Conservation (phyloP, 2,113 vertebrate genomes). For the Sebastes fasciatus region DNA sequence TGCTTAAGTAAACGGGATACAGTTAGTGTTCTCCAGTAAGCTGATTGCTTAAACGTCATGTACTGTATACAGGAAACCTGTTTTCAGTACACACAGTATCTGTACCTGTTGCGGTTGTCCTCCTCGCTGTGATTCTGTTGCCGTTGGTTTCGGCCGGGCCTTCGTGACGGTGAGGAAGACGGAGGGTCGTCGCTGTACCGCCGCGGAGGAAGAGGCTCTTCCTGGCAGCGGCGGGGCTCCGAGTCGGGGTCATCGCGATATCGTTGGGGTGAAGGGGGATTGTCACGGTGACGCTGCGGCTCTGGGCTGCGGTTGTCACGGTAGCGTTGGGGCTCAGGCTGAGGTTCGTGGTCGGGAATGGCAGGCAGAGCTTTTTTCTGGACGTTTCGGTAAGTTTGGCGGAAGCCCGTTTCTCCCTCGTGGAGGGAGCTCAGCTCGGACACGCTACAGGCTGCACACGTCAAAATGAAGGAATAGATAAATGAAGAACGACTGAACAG, state of each 20-base stretch:
- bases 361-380: constrained; percentile 90
- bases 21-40: background rate
- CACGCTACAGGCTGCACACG: constrained; percentile 88
- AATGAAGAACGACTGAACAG: background rate
- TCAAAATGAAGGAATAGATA: constrained; percentile 9
- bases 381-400: constrained; percentile 88
- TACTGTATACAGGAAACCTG: background rate
- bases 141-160: constrained; percentile 70
- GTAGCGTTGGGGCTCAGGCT: constrained; percentile 83
- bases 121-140: constrained; percentile 71
- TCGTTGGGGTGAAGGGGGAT: constrained; percentile 50
- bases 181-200: constrained; percentile 76
- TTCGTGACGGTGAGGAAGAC: constrained; percentile 79
- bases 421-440: constrained; percentile 97
- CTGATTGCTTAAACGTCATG: background rate
- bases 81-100: background rate
- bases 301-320: constrained; percentile 73
- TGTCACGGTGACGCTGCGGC: constrained; percentile 49
- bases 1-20: background rate
- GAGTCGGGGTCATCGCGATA: constrained; percentile 38
- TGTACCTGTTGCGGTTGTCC: constrained; percentile 69
- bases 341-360: constrained; percentile 85
- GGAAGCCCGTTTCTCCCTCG: constrained; percentile 88
- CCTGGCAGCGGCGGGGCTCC: constrained; percentile 34
- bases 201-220: constrained; percentile 50